Conservation (phyloP, 1,140 invertebrate genomes). For the Polypedilum pembai region DNA sequence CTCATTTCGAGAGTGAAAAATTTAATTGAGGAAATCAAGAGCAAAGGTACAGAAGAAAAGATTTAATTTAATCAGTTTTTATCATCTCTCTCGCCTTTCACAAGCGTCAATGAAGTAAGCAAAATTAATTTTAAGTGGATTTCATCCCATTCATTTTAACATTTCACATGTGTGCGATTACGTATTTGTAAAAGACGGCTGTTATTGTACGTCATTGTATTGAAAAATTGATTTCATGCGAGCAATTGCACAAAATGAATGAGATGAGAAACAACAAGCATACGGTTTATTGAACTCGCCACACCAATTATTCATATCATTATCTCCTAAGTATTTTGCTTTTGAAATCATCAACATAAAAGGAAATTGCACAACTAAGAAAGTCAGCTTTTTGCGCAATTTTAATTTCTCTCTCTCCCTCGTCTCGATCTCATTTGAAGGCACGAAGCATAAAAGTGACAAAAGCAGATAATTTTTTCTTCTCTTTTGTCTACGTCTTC, state of each 20-base stretch:
- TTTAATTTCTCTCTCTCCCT: not conserved
- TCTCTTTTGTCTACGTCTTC: too few species aligned
- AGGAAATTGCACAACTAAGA: slow-evolving; percentile 4
- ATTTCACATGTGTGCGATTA: not conserved
- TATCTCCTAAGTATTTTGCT: not conserved
- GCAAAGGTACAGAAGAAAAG: not conserved
- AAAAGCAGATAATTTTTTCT: not conserved
- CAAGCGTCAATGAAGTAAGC: too few species aligned
- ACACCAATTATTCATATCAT: not conserved
- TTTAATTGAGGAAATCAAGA: slow-evolving; percentile 13
- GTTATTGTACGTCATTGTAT: too few species aligned
- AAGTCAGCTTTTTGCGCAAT: too few species aligned
- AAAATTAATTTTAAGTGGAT: too few species aligned
- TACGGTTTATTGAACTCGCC: too few species aligned
- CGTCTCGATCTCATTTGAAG: too few species aligned
- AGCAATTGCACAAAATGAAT: not conserved
- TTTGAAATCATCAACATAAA: not conserved
- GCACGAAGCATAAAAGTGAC: not conserved
- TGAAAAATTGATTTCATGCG: slow-evolving; percentile 5
- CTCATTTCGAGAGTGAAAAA: not conserved
- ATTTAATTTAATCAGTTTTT: not conserved
- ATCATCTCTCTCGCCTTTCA: too few species aligned
- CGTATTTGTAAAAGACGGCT: not conserved
- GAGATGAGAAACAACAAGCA: too few species aligned
- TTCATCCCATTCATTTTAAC: too few species aligned